phyloP scores from a whole-genome alignment of 2,113 vertebrate species.

The Myotis lucifugus region DNA sequence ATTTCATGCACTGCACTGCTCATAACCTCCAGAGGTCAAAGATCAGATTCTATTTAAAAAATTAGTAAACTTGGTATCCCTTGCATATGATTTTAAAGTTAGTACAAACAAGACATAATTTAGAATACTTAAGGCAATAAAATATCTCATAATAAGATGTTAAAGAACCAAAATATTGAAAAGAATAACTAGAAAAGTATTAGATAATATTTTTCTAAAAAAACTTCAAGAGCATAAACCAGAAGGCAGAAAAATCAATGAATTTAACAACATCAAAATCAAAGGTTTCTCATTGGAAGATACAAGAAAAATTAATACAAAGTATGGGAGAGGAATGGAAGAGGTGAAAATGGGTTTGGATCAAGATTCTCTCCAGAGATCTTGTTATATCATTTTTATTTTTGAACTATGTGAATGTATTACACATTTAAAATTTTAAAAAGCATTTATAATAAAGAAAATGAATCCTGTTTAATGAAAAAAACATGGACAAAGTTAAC shows the following conservation, averaged over 20 bases:
- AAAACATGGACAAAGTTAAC: neutral
- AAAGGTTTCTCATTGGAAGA: neutral
- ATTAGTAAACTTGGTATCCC: neutral
- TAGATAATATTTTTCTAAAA: neutral
- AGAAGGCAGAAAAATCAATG: neutral
- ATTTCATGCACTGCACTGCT: neutral
- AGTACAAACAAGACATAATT: neutral
- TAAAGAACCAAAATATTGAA: neutral
- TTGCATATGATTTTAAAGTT: neutral
- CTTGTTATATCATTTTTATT: neutral
- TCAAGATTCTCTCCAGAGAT: neutral
- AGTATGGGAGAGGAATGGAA: neutral
- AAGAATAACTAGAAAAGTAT: neutral
- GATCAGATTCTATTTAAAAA: neutral
- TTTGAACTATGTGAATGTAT: neutral
- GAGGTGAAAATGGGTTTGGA: neutral
- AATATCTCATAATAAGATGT: neutral
- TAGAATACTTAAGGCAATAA: neutral
- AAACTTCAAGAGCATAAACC: neutral
- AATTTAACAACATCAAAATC: neutral
- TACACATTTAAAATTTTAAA: neutral
- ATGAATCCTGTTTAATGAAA: neutral
- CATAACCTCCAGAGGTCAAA: neutral
- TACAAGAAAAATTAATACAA: neutral
- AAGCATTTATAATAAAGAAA: neutral